Evolutionary conservation across 2,797 vertebrate genomes (phyloP).

Genomic region (Hydrolagus colliei): DNA sequence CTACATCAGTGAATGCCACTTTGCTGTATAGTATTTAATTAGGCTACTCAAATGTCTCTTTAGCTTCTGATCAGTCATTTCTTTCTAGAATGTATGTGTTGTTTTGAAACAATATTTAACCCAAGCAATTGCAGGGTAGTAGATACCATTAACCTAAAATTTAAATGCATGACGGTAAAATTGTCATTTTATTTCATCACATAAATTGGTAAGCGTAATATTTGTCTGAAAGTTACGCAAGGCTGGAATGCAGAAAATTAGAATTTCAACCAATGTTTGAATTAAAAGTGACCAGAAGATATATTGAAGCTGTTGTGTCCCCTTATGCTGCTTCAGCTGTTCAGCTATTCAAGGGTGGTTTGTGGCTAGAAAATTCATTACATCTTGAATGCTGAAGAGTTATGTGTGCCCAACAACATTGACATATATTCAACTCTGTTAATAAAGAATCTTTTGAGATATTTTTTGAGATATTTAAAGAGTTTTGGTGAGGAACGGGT

Average conservation of each 20-base stretch:
- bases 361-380: not conserved
- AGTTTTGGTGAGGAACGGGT: not conserved
- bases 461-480: not conserved
- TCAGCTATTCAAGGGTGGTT: not conserved
- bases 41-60: not conserved
- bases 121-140: conserved; percentile 19
- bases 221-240: conserved; percentile 39
- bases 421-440: not conserved
- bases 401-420: not conserved
- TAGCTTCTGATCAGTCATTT: not conserved
- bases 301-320: not conserved
- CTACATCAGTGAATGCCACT: not conserved
- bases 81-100: not conserved
- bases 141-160: conserved; percentile 34
- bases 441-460: too few species aligned
- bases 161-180: conserved; percentile 43
- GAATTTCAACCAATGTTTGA: conserved; percentile 33
- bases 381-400: too few species aligned
- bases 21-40: not conserved
- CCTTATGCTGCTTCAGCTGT: too few species aligned
- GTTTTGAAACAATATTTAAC: not conserved
- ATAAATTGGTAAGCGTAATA: conserved; percentile 39
- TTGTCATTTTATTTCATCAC: conserved; percentile 41
- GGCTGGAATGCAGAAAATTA: conserved; percentile 43
- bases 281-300: conserved; percentile 33